A percentile compares a stretch with the other conserved stretches of the same genome.
These are phyloP conservation scores for Plotosus lineatus DNA, from an alignment of 2,113 vertebrate species.

Conservation along the genomic window DNA sequence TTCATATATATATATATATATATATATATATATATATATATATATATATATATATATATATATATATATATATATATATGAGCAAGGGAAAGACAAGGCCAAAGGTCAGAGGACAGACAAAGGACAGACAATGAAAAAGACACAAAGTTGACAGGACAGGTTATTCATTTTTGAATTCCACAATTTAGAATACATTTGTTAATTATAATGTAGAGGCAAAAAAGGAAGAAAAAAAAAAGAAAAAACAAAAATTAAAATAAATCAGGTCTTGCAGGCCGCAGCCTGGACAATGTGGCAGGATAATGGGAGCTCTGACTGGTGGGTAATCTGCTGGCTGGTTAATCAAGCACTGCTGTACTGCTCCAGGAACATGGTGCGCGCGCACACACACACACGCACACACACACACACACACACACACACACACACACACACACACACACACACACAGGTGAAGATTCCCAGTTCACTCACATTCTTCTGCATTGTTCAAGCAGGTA, in stretches of 20 bases:
- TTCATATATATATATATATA: too few relatives aligned
- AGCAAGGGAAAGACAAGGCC: too few relatives aligned
- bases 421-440: neutral
- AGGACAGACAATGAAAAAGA: neutral
- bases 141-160: conserved; percentile 38
- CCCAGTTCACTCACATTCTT: conserved; percentile 23
- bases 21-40: too few relatives aligned
- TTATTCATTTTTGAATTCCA: conserved; percentile 53
- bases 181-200: conserved; percentile 60
- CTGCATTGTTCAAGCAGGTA: conserved; percentile 43
- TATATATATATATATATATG: too few relatives aligned
- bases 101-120: conserved; percentile 15
- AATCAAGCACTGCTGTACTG: conserved; percentile 55
- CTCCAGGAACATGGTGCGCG: conserved; percentile 26
- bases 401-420: neutral
- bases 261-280: conserved; percentile 51
- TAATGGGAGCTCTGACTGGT: conserved; percentile 59
- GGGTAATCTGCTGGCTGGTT: conserved; percentile 55
- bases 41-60: too few relatives aligned
- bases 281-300: conserved; percentile 42
- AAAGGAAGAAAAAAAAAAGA: too few relatives aligned
- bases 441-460: conserved; percentile 13
- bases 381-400: conserved; percentile 22
- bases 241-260: too few relatives aligned
- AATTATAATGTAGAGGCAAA: conserved; percentile 51